phyloP scores from a whole-genome alignment of 2,113 vertebrate species.

The Aegypius monachus region DNA sequence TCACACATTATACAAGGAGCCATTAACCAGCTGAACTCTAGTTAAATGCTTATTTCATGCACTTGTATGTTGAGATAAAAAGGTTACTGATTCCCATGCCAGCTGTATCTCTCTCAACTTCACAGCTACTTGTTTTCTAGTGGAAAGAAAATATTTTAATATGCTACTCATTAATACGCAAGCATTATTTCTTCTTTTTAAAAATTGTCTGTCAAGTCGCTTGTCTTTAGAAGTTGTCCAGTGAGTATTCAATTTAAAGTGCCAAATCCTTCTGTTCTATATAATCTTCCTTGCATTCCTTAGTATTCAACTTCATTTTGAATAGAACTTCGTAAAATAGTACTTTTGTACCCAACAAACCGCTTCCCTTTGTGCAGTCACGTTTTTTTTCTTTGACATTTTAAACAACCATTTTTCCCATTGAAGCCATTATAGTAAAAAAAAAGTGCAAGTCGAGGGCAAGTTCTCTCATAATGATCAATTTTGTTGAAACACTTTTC shows the following conservation, averaged over 20 bases:
- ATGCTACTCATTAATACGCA: not conserved
- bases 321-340: not conserved
- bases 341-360: not conserved
- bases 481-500: not conserved
- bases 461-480: not conserved
- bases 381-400: not conserved
- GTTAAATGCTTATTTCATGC: not conserved
- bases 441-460: not conserved
- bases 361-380: not conserved
- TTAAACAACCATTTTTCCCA: not conserved
- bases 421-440: not conserved
- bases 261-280: not conserved
- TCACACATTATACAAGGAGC: not conserved
- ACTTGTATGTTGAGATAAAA: not conserved
- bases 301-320: not conserved
- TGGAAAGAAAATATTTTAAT: not conserved
- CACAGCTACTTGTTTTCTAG: not conserved
- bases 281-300: not conserved
- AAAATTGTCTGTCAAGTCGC: not conserved
- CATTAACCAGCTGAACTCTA: not conserved
- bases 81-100: not conserved
- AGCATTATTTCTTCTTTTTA: not conserved
- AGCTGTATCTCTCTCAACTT: not conserved
- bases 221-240: not conserved
- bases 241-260: not conserved